Conservation (phyloP, 2,113 vertebrate genomes). For the Hiodon tergisus region DNA sequence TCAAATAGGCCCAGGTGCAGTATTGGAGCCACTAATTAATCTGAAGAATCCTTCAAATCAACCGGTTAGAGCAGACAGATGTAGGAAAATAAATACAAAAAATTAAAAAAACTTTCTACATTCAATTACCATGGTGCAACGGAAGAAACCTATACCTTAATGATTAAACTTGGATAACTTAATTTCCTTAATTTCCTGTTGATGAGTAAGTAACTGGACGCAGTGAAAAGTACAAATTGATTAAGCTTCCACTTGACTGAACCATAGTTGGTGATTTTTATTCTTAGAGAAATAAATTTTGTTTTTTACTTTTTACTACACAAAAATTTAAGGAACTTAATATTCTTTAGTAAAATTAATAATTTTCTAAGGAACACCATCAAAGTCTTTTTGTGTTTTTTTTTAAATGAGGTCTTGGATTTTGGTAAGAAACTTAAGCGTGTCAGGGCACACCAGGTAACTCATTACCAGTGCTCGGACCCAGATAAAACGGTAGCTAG, state of each 20-base stretch:
- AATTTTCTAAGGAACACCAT: too few relatives aligned
- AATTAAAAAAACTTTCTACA: neutral
- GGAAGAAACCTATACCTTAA: neutral
- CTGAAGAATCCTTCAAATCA: too few relatives aligned
- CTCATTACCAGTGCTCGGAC: neutral
- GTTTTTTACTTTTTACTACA: too few relatives aligned
- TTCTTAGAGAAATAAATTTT: neutral
- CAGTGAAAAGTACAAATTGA: too few relatives aligned
- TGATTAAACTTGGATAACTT: neutral
- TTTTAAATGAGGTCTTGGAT: neutral
- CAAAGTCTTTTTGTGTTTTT: neutral
- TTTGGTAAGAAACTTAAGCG: too few relatives aligned
- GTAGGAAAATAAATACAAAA: neutral
- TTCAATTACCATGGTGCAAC: neutral
- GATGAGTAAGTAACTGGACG: neutral
- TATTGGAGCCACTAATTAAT: too few relatives aligned
- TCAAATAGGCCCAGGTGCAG: too few relatives aligned
- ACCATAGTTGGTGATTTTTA: neutral
- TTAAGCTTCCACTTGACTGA: neutral
- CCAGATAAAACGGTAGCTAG: neutral
- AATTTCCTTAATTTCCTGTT: neutral
- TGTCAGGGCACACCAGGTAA: neutral
- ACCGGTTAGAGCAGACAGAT: neutral
- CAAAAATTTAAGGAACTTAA: too few relatives aligned
- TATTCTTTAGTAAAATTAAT: too few relatives aligned